A percentile compares a stretch with the other conserved stretches of the same genome.
These are phyloP conservation scores for Selenia dentaria DNA, from an alignment of 2,888 invertebrate species.

Conservation along the genomic window DNA sequence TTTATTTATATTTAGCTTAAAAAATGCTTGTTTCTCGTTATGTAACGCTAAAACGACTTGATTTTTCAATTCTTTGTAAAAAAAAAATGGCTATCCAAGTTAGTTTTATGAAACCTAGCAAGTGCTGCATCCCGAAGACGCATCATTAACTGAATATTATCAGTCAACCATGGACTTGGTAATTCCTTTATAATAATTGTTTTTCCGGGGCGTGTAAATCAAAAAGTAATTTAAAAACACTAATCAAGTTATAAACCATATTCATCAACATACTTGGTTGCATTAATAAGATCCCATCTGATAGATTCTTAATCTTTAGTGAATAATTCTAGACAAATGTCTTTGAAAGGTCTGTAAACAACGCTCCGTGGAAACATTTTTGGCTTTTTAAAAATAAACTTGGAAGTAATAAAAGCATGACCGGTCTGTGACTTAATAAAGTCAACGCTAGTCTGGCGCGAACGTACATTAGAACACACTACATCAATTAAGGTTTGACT, in stretches of 20 bases:
- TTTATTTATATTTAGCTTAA: slow-evolving; percentile 6
- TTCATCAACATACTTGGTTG: too few relatives aligned
- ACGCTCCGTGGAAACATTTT: too few relatives aligned
- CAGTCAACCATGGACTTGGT: neutral
- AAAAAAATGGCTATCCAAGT: too few relatives aligned
- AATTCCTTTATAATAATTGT: neutral
- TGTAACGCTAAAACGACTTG: neutral
- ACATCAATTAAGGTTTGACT: slow-evolving; percentile 5
- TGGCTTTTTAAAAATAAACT: slow-evolving; percentile 1
- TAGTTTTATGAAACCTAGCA: too few relatives aligned
- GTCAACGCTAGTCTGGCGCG: neutral
- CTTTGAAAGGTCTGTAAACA: neutral
- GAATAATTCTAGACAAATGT: neutral
- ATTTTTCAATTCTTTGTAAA: too few relatives aligned
- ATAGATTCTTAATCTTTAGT: too few relatives aligned
- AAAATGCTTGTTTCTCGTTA: slow-evolving; percentile 9
- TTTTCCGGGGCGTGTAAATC: slow-evolving; percentile 1
- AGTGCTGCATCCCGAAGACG: too few relatives aligned
- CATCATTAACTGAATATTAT: neutral
- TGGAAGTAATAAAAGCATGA: neutral
- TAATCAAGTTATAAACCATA: too few relatives aligned
- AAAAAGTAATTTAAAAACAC: neutral
- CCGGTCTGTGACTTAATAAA: neutral
- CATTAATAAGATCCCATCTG: too few relatives aligned
- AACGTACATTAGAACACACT: neutral